A percentile compares a stretch with the other conserved stretches of the same genome.
Evolutionary conservation across 2,797 vertebrate species (phyloP).

Genomic region (Danio choprae): DNA sequence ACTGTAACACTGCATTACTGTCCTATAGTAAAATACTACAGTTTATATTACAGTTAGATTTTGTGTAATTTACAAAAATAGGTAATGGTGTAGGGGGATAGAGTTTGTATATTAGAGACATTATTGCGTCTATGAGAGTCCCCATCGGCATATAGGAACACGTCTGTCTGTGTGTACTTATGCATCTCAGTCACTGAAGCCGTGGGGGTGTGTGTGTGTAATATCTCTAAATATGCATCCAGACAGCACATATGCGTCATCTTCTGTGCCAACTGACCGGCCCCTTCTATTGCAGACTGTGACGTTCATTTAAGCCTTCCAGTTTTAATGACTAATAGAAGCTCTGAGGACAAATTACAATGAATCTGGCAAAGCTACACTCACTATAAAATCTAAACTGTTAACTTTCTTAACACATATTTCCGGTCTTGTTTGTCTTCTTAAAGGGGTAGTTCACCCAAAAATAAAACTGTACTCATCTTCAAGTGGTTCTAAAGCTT

Average conservation of each 20-base stretch:
- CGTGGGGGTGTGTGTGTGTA: slow-evolving; percentile 18
- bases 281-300: neutral
- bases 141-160: too few species aligned
- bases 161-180: too few species aligned
- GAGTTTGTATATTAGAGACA: too few species aligned
- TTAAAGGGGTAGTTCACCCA: neutral
- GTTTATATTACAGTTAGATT: too few species aligned
- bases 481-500: too few species aligned
- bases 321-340: slow-evolving; percentile 12
- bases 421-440: neutral
- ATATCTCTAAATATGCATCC: slow-evolving; percentile 46
- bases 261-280: slow-evolving; percentile 27
- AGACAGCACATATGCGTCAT: slow-evolving; percentile 39
- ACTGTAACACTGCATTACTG: too few species aligned
- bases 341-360: neutral
- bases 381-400: neutral
- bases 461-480: too few species aligned
- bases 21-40: too few species aligned
- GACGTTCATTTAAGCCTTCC: neutral
- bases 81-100: too few species aligned
- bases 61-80: too few species aligned
- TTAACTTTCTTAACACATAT: neutral
- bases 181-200: slow-evolving; percentile 4
- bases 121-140: too few species aligned
- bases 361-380: neutral